Evolutionary conservation across 2,888 invertebrate genomes (phyloP), one percentile per base, ranked within the genome.

Genomic region (Asteroscopus sphinx): DNA sequence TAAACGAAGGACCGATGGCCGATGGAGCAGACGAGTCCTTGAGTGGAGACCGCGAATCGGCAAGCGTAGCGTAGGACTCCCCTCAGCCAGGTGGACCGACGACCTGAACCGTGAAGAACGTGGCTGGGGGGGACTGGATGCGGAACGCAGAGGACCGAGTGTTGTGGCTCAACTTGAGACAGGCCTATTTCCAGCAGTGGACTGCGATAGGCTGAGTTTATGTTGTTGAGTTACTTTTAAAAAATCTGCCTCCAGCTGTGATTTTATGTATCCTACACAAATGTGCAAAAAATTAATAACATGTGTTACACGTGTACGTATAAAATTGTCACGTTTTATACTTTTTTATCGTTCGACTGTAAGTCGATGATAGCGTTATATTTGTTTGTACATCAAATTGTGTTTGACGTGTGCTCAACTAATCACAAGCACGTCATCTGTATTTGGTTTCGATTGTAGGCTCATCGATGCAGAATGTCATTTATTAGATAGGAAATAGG

Each of bases 401-500:
- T 45, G 11, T 5, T 6, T 5, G 6, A 17, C 16, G 9, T 11
- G 21, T 37, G 25, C 13, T 1, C 21, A 0, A 11, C 11, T n/a
- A 30, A 25, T 9, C 47, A 4, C 13, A 6, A 40, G 4, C 12
- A 26, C 44, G 25, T 6, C 4, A n/a, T 15, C 2, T 16, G 9
- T 1, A n/a, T 25, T 32, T 11, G 16, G 39, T 33, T 7, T 13
- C 16, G 44, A 12, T 9, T 21, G 40, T 11, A 6, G 13, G 32
- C 32, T n/a, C 49, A 25, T 30, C 33, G n/a, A 30, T 55, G 47
- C 54, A 45, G 36, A 42, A 46, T 33, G 48, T 35, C 52, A 32
- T 39, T 58, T 44, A 53, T 55, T 44, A 36, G 21, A 48, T 9
- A 47, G 49, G 58, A 68, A 62, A 30, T 48, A 44, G 52, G 26